Conservation (phyloP, 2,888 invertebrate species). For the Melanotus villosus region DNA sequence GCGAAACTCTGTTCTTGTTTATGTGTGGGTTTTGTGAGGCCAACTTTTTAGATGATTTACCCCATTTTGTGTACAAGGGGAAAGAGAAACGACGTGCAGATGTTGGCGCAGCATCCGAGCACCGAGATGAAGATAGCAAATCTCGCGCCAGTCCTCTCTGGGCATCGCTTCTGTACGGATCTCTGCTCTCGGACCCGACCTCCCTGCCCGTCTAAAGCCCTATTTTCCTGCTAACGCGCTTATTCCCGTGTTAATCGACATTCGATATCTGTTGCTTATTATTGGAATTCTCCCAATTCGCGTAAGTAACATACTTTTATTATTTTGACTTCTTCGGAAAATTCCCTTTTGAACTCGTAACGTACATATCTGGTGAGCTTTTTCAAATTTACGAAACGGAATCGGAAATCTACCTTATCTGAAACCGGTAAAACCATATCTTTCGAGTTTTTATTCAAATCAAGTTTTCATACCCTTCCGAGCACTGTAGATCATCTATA, state of each 20-base stretch:
- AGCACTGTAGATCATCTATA: background rate
- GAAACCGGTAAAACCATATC: slow-evolving; percentile 25
- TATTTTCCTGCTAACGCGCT: slow-evolving; percentile 51
- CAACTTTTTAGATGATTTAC: slow-evolving; percentile 45
- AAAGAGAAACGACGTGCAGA: slow-evolving; percentile 46
- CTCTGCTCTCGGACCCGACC: slow-evolving; percentile 61
- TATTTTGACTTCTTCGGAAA: slow-evolving; percentile 16
- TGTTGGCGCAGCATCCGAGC: slow-evolving; percentile 57
- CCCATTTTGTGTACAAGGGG: slow-evolving; percentile 37
- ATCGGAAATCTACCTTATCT: background rate
- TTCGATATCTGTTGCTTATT: slow-evolving; percentile 39
- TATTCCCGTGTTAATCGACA: slow-evolving; percentile 44
- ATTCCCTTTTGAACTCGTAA: slow-evolving; percentile 1
- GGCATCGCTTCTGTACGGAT: slow-evolving; percentile 63
- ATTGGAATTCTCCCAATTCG: slow-evolving; percentile 40
- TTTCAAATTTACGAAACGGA: slow-evolving; percentile 21
- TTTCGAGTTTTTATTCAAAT: background rate
- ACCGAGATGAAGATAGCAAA: slow-evolving; percentile 47
- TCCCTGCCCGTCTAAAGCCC: slow-evolving; percentile 63
- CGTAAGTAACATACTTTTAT: slow-evolving; percentile 39
- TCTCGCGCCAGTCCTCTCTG: slow-evolving; percentile 62
- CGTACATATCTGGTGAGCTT: slow-evolving; percentile 26
- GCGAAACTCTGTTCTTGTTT: slow-evolving; percentile 24
- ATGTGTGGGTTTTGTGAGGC: slow-evolving; percentile 36
- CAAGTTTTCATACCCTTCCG: background rate